phyloP scores from a whole-genome alignment of 53 echinoderm and acorn worm species.

The Antedon mediterranea region DNA sequence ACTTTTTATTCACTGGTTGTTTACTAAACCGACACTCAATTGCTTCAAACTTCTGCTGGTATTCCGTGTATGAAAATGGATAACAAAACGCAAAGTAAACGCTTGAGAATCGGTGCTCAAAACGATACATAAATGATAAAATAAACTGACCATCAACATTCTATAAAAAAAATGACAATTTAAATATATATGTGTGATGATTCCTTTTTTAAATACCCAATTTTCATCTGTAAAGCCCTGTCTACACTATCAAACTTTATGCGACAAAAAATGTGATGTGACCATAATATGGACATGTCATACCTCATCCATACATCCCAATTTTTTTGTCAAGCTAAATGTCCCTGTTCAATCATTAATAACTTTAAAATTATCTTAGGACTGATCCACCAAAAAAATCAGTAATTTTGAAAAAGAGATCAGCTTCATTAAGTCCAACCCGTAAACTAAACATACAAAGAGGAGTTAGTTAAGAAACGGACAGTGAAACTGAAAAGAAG shows the following conservation, averaged over 20 bases:
- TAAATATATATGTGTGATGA: no score
- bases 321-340: no score
- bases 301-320: no score
- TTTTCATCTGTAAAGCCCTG: no score
- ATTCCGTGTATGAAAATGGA: constrained; percentile 85
- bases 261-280: no score
- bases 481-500: constrained; percentile 56
- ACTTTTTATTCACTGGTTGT: not conserved
- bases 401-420: constrained; percentile 36
- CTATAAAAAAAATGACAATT: constrained; percentile 30
- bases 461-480: constrained; percentile 40
- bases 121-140: constrained; percentile 83
- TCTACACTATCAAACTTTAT: no score
- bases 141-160: constrained; percentile 90
- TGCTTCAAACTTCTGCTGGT: constrained; percentile 62
- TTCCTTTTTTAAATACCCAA: no score
- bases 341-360: no score
- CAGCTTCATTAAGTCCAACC: constrained; percentile 70
- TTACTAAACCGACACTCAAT: constrained; percentile 47
- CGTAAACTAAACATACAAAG: constrained; percentile 28
- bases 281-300: no score
- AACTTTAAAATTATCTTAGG: not conserved
- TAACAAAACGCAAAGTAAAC: constrained; percentile 99
- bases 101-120: constrained; percentile 76
- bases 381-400: constrained; percentile 28